Base-by-base conservation (phyloP, 2,113 vertebrate species). In the Ageneiosus marmoratus region DNA sequence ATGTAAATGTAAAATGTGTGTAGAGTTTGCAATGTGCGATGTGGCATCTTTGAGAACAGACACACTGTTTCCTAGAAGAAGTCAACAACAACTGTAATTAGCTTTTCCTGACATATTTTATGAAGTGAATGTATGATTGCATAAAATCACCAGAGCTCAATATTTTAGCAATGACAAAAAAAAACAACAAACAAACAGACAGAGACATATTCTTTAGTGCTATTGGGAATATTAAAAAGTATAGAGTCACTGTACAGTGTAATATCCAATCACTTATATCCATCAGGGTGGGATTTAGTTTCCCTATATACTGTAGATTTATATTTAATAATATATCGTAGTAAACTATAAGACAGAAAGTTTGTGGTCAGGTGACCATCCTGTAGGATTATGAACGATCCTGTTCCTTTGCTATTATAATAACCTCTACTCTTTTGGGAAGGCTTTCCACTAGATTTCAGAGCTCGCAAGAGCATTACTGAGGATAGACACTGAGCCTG, bases 1-100 rank as follows among this genome's bases (percentile, higher is more conserved):
- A 75, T 74, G 72, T 37, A 77, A 55, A 56, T 77, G 29, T 77
- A 41, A 56, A 58, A 77, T 44, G 75, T 77, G 53, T 77, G 75
- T 77, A 41, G 53, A 56, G n/a, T n/a, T n/a, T n/a, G n/a, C n/a
- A n/a, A n/a, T n/a, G n/a, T n/a, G n/a, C n/a, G n/a, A 18, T 48
- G 12, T 16, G n/a, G 24, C 44, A 29, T 1, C 44, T 73, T 46
- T 5, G n/a, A 73, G 24, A 29, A 29, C 2, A 16, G 46, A 20
- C n/a, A 20, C 1, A 7, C 15, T n/a, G n/a, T 74, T 50, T 73
- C 44, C n/a, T 50, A 22, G 15, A 24, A 44, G 8, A 32, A 32
- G 32, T n/a, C n/a, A n/a, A n/a, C n/a, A n/a, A 16, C 13, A 50
- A 29, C 27, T 73, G 44, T 72, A 48, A 72, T 72, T 48, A 72